Evolutionary conservation across 92 coral and sea anemone genomes (phyloP).

Genomic region (Scolanthus callimorphus): DNA sequence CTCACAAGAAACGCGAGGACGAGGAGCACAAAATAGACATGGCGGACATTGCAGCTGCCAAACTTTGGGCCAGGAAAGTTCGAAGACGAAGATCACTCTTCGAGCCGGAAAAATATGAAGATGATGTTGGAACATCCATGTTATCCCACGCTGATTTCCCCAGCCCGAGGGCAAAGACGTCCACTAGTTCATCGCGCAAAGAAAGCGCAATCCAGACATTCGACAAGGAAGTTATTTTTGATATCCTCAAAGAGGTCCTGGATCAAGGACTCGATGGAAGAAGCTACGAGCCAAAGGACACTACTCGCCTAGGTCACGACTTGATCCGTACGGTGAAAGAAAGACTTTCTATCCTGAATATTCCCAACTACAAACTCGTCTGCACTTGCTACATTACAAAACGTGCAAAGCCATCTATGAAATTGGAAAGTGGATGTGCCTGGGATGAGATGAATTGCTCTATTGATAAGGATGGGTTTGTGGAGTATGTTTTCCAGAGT

Average conservation of each 20-base stretch:
- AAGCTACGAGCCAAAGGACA: conserved; percentile 27
- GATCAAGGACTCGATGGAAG: conserved; percentile 27
- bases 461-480: conserved; percentile 72
- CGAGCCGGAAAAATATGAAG: conserved; percentile 23
- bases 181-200: neutral
- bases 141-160: conserved; percentile 75
- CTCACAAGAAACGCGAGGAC: neutral
- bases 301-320: conserved; percentile 9
- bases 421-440: conserved; percentile 79
- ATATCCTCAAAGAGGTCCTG: conserved; percentile 40
- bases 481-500: conserved; percentile 73
- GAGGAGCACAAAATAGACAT: neutral
- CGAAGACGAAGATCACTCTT: conserved; percentile 66
- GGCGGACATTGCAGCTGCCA: conserved; percentile 8
- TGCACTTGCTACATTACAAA: conserved; percentile 56
- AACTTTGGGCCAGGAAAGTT: conserved; percentile 26
- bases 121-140: conserved; percentile 39
- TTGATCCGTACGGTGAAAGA: conserved; percentile 33
- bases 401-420: conserved; percentile 38
- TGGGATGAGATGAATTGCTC: conserved; percentile 64
- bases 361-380: conserved; percentile 60
- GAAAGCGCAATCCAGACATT: conserved; percentile 1
- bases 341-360: conserved; percentile 20
- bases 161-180: conserved; percentile 14
- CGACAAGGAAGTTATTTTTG: conserved; percentile 27